Evolutionary conservation across 1,140 invertebrate genomes (phyloP), one percentile per base, ranked within the genome.

Genomic region (Panulirus ornatus): DNA sequence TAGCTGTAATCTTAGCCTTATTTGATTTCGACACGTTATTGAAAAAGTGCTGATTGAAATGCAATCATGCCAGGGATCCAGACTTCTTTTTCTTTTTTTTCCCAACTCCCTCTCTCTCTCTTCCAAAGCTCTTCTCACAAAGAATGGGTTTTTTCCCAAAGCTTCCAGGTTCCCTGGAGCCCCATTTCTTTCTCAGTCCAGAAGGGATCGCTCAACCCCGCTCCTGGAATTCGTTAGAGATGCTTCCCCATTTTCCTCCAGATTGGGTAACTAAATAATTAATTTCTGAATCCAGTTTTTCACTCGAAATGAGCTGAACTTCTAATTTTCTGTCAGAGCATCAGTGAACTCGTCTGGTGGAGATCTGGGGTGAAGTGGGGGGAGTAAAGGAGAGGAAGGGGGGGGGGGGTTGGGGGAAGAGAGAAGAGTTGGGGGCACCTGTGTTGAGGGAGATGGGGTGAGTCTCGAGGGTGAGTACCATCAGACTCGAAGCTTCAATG

Each of bases 261-360:
- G 85, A 88, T 81, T 81, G 85, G 75, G 54, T 88, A 81, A 81
- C 85, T 88, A 88, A 88, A 88, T 81, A 88, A 88, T 88, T 88
- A 88, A 88, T 88, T 88, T 88, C 85, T 88, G 75, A 88, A 88
- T 88, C 85, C 85, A 81, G 85, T 88, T 88, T 88, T 88, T 81
- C 85, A 70, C 75, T 70, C 58, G 85, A 81, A 58, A 70, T 66
- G 76, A 88, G 76, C 85, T 88, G 76, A 88, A 79, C 85, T 81
- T 88, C 85, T 88, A 81, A 88, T 88, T 88, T 88, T 88, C 85
- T 88, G 76, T 66, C 71, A 78, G 44, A 78, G 51, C 82, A 71
- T 84, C 82, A 71, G 19, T 16, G 30, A 40, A 22, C 58, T 8
- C 40, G 14, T 11, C 75, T 47, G 22, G 0, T 51, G n/a, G 6